Percentiles rank a stretch among this genome's conserved stretches.
These are phyloP conservation scores for Episyrphus balteatus DNA, from an alignment of 1,140 invertebrate species.

Conservation along the genomic window DNA sequence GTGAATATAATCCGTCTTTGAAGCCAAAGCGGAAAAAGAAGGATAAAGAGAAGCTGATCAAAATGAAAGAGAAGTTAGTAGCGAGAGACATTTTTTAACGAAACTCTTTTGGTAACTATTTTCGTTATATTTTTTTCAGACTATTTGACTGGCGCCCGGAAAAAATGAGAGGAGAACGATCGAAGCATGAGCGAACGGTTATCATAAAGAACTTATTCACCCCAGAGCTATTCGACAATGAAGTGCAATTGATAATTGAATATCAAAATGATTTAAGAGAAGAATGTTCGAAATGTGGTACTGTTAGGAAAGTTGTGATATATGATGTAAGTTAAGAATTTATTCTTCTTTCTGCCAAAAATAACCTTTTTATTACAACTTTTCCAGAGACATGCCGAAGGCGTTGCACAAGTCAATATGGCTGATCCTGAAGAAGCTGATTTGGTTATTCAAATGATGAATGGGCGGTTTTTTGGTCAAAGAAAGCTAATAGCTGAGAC, in stretches of 20 bases:
- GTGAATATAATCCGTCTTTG: constrained; percentile 83
- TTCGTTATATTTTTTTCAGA: constrained; percentile 38
- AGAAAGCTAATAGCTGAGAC: constrained; percentile 71
- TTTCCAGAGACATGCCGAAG: constrained; percentile 79
- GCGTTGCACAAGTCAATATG: constrained; percentile 87
- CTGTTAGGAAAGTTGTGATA: constrained; percentile 82
- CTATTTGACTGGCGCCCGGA: constrained; percentile 95
- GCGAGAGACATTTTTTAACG: background rate
- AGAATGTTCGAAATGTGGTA: constrained; percentile 85
- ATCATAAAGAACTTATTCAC: constrained; percentile 93
- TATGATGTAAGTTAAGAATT: constrained; percentile 68
- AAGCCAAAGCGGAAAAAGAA: constrained; percentile 90
- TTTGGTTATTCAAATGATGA: constrained; percentile 73
- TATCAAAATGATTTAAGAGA: constrained; percentile 83
- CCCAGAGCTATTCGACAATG: constrained; percentile 78
- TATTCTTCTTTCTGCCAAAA: background rate
- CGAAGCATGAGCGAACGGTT: constrained; percentile 81
- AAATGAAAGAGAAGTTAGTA: constrained; percentile 81
- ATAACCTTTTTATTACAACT: constrained; percentile 4
- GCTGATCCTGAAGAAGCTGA: constrained; percentile 84
- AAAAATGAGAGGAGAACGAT: constrained; percentile 68
- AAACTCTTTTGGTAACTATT: background rate
- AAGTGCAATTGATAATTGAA: constrained; percentile 80
- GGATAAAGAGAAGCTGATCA: constrained; percentile 82
- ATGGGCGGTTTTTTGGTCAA: constrained; percentile 87